A percentile compares a stretch with the other conserved stretches of the same genome.
These are phyloP conservation scores for Bursaphelenchus okinawaensis DNA, from an alignment of 2,888 invertebrate species.

Conservation along the genomic window DNA sequence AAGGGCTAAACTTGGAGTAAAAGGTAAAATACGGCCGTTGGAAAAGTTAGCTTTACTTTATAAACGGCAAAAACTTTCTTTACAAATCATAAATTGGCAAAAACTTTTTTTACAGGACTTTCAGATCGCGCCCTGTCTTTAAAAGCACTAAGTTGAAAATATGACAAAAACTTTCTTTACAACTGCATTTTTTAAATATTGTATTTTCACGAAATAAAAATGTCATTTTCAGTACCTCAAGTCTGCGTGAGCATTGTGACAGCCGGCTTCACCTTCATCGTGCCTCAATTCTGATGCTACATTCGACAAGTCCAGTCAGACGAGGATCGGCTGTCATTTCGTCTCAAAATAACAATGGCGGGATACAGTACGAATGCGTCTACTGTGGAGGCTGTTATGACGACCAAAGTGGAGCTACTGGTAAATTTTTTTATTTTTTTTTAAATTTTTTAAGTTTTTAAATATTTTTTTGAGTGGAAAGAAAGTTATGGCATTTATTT, in stretches of 20 bases:
- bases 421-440: neutral
- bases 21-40: neutral
- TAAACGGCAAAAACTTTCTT: too few species aligned
- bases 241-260: constrained; percentile 32
- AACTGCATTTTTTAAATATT: too few species aligned
- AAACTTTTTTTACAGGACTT: too few species aligned
- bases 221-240: constrained; percentile 17
- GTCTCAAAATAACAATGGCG: neutral
- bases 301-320: neutral
- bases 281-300: constrained; percentile 11
- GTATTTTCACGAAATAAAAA: too few species aligned
- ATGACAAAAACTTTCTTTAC: too few species aligned
- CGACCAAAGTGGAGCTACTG: neutral
- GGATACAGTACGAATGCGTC: neutral
- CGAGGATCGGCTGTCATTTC: neutral
- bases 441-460: too few species aligned
- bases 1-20: neutral
- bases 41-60: too few species aligned
- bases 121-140: too few species aligned
- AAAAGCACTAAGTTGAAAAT: too few species aligned
- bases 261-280: constrained; percentile 18
- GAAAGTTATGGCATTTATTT: too few species aligned
- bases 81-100: too few species aligned
- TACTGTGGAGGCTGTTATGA: neutral
- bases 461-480: too few species aligned